Base-by-base conservation (phyloP, 1,140 invertebrate species). In the Phenacoccus solenopsis region DNA sequence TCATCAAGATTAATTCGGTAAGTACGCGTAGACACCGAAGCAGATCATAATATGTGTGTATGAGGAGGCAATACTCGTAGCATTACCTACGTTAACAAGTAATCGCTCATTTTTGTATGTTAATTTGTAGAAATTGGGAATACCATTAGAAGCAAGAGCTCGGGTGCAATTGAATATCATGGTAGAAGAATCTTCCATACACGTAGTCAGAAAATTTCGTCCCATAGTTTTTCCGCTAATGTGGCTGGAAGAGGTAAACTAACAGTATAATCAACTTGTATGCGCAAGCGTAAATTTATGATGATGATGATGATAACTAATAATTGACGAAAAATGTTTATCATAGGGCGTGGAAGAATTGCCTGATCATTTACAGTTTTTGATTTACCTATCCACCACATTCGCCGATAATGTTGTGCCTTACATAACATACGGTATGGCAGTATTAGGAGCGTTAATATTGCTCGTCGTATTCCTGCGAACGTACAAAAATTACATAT, bases 1-100 rank as follows among this genome's bases (percentile, higher is more conserved):
- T 87, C 76, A 88, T 94, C 74, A 89, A 90, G 82, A 88, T 94
- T 75, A 91, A 94, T 81, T 89, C 90, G 74, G 90, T 93, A 84
- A 85, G 82, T 80, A 22, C 25, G 9, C 32, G 32, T n/a, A 38
- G 9, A 38, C n/a, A 38, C 9, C 9, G 9, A 38, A 9, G 9
- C 32, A 4, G 13, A 4, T 57, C 1, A 22, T 7, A 25, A 20
- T n/a, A n/a, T n/a, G n/a, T n/a, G n/a, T n/a, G n/a, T n/a, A n/a
- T n/a, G n/a, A n/a, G n/a, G n/a, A n/a, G n/a, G n/a, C n/a, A n/a
- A n/a, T n/a, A 49, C n/a, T 49, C 10, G 10, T 49, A 12, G 35
- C 35, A 10, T n/a, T 10, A 49, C n/a, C n/a, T 49, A 49, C 10
- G 35, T 49, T 49, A 49, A n/a, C 10, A n/a, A 12, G 35, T 49